Evolutionary conservation across 1,140 invertebrate species (phyloP).

Genomic region (Charaxes varanes): DNA sequence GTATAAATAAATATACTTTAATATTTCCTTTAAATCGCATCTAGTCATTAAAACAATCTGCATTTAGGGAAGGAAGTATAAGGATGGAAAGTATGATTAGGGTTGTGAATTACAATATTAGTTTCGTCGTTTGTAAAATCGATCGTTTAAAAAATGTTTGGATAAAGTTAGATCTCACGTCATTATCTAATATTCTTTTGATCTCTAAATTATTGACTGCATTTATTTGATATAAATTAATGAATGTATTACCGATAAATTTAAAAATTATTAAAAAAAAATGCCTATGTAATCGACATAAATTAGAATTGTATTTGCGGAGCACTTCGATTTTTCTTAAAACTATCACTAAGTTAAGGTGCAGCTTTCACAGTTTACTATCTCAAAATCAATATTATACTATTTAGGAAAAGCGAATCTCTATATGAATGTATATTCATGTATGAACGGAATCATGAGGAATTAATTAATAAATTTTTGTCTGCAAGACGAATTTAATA

Average conservation of each 20-base stretch:
- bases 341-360: slow-evolving; percentile 43
- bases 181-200: slow-evolving; percentile 42
- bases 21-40: slow-evolving; percentile 52
- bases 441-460: too few relatives aligned
- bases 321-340: slow-evolving; percentile 37
- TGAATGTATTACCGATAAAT: slow-evolving; percentile 30
- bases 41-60: slow-evolving; percentile 60
- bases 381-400: slow-evolving; percentile 34
- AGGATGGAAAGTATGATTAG: slow-evolving; percentile 50
- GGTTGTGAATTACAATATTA: slow-evolving; percentile 70
- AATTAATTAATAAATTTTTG: too few relatives aligned
- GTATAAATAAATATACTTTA: too few relatives aligned
- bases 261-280: slow-evolving; percentile 30
- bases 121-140: slow-evolving; percentile 43
- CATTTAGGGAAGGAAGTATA: slow-evolving; percentile 41
- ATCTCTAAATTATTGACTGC: slow-evolving; percentile 62
- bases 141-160: slow-evolving; percentile 34
- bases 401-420: slow-evolving; percentile 30
- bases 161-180: slow-evolving; percentile 56
- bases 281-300: slow-evolving; percentile 21
- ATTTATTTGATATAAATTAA: slow-evolving; percentile 47
- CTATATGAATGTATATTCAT: too few relatives aligned
- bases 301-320: slow-evolving; percentile 26
- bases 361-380: slow-evolving; percentile 41
- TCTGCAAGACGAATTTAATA: too few relatives aligned